Percentiles rank a stretch among this genome's conserved stretches.
Evolutionary conservation across 2,797 vertebrate species (phyloP).

Genomic region (Xenops minutus): DNA sequence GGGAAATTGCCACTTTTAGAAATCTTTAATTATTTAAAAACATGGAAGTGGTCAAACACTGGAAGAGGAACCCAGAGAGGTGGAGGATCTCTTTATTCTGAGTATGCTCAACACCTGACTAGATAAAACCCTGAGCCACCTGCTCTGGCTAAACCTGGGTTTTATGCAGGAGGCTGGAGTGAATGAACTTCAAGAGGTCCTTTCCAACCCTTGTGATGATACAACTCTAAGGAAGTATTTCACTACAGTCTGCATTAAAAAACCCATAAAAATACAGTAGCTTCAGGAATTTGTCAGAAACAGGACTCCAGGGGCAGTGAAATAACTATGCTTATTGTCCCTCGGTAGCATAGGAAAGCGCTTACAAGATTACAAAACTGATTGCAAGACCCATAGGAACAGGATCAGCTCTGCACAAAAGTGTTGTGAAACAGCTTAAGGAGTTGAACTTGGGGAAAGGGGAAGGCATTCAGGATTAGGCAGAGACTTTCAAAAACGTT

Average conservation of each 20-base stretch:
- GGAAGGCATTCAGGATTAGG: background rate
- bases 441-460: background rate
- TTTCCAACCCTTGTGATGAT: background rate
- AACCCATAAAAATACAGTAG: background rate
- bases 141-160: background rate
- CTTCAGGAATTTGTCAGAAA: background rate
- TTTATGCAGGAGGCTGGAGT: background rate
- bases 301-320: background rate
- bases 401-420: background rate
- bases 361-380: background rate
- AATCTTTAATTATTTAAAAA: background rate
- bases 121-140: background rate
- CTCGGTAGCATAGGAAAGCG: background rate
- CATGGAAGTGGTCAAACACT: background rate
- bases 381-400: conserved; percentile 10
- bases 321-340: background rate
- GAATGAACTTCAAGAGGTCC: background rate
- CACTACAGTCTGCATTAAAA: background rate
- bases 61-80: background rate
- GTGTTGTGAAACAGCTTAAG: background rate
- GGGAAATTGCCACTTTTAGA: background rate
- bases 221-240: background rate
- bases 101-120: background rate
- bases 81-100: background rate
- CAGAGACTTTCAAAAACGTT: background rate